Evolutionary conservation across 2,797 vertebrate species (phyloP), one percentile per base, ranked within the genome.

Genomic region (Meda fulgida): DNA sequence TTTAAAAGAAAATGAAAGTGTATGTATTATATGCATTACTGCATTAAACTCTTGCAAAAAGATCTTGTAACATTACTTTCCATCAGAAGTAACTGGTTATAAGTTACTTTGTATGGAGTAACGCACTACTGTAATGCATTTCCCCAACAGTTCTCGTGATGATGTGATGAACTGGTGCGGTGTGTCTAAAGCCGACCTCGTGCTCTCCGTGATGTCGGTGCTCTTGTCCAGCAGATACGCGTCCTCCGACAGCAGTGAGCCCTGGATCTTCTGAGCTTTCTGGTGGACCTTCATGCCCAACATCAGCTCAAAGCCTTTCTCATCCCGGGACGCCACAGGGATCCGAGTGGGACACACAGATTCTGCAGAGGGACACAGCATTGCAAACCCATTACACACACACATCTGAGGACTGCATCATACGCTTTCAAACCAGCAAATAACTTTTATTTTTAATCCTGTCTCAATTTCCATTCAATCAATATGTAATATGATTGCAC

Each of bases 301-400:
- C 84, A 96, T 89, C 85, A 96, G 90, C 90, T 96, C 96, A 81
- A 96, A 96, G 78, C 96, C 96, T 86, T 96, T 96, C 89, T 96
- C 96, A 83, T 96, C 96, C 34, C 95, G 93, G 9, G 95, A 95
- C 0, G 95, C 94, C 85, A 96, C 96, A 0, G 95, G 95, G 65
- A 96, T 96, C 63, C 94, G 92, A 1, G 96, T 96, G 1, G 96
- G 96, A 87, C 96, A 96, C 26, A 96, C 95, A 0, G 96, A 96
- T 87, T 96, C 96, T 96, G 81, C 23, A 82, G 75, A 43, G 53
- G 31, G 48, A 26, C 60, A 88, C 2, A 58, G 23, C 46, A 43
- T 9, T 67, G 19, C 7, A 76, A 18, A 55, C 2, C 5, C 2
- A 34, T 60, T 36, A 66, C 26, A 66, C 21, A 34, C 69, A 73